Percentiles rank a stretch among this genome's conserved stretches.
Conservation (phyloP, 92 coral and sea anemone genomes). For the Phymanthus crucifer region DNA sequence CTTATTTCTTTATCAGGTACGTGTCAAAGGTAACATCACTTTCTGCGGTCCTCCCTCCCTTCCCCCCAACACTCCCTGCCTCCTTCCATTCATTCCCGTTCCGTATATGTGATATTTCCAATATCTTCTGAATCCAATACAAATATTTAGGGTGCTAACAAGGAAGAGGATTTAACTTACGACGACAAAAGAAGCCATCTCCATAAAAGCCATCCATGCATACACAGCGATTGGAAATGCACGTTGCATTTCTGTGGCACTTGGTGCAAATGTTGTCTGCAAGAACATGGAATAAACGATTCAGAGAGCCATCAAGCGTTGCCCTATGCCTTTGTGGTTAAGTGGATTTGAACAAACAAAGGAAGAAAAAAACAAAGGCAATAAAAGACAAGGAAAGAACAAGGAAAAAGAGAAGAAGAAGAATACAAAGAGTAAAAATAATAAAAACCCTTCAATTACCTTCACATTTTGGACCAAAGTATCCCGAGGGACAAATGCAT, state of each 20-base stretch:
- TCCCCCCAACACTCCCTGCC: too few species aligned
- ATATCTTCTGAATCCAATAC: too few species aligned
- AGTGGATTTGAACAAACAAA: too few species aligned
- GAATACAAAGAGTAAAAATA: not conserved
- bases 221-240: conserved; percentile 65
- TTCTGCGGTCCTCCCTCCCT: too few species aligned
- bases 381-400: too few species aligned
- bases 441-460: conserved; percentile 28
- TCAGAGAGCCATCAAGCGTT: not conserved
- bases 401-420: too few species aligned
- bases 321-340: not conserved
- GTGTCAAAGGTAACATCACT: too few species aligned
- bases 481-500: conserved; percentile 74
- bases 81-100: not conserved
- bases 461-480: conserved; percentile 86
- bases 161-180: conserved; percentile 36
- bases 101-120: not conserved
- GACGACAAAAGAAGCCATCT: conserved; percentile 71
- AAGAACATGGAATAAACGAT: not conserved
- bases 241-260: conserved; percentile 78
- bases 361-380: too few species aligned
- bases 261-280: conserved; percentile 66
- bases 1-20: too few species aligned
- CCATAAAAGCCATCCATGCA: conserved; percentile 82
- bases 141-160: too few species aligned